Base-by-base conservation (phyloP, 1,140 invertebrate species). In the Scaptomyza hsui region DNA sequence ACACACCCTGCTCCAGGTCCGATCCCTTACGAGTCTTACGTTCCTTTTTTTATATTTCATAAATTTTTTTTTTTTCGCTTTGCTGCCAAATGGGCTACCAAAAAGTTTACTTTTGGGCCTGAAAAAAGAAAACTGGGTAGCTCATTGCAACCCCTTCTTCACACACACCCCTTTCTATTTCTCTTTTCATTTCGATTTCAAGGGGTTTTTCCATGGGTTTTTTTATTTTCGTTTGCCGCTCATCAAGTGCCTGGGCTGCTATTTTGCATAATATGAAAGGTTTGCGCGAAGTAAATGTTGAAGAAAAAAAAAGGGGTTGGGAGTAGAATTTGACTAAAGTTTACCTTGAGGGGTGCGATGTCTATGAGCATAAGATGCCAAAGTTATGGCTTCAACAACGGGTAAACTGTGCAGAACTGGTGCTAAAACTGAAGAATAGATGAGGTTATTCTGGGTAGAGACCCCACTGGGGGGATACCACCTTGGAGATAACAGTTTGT, bases 21-120 rank as follows among this genome's bases (percentile, higher is more conserved):
- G 45, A 72, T 72, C 70, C 64, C 32, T 68, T 68, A 19, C 24
- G 19, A 10, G 39, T 44, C 19, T 24, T 60, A 61, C 53, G 62
- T 75, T 63, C 65, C 65, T 68, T 81, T 85, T 72, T 82, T 53
- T 69, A 67, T 76, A 78, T 86, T 86, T 86, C 82, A 86, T 86
- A 86, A 81, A 65, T 75, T 88, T 86, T 75, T 59, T 69, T 37
- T 37, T 37, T n/a, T 16, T 45, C 69, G 41, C 45, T 42, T 44
- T 35, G 18, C 39, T 47, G 60, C 37, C 45, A 76, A 80, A 78
- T 65, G 69, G 61, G 44, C 48, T 59, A 55, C 55, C 63, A 65
- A 83, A 88, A 83, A 75, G 63, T 70, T 85, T 63, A 65, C 60
- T 86, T 88, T 81, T 64, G 76, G 63, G 78, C 78, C 82, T 69